Base-by-base conservation (phyloP, 2,797 vertebrate species). In the Cyprinodon diabolis region DNA sequence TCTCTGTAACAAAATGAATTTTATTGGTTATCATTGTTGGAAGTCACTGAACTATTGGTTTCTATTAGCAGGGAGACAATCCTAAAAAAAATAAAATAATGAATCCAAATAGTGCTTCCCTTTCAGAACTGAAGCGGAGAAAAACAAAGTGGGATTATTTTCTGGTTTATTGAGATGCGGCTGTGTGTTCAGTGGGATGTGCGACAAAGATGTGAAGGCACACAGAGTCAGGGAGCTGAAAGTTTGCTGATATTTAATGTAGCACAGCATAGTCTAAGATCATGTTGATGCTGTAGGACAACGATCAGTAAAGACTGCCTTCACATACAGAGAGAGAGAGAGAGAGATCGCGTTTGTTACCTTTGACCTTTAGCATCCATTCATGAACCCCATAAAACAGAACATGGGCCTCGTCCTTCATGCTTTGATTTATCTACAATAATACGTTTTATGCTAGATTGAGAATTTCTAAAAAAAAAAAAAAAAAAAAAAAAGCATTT, bases 221-320 rank as follows among this genome's bases (percentile, higher is more conserved):
- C 63, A 72, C 25, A 48, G 72, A 83, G 80, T 66, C 84, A 25
- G 60, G 75, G 74, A 77, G 75, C 77, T 88, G 78, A 88, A 82
- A 86, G 85, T 79, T 71, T 76, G 86, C 79, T 81, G 86, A 88
- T 82, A 75, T 91, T 89, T 90, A 91, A 87, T 88, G 81, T 82
- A 85, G 89, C 81, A 79, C 83, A 86, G 84, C 85, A 73, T 51
- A 74, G 81, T 86, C 84, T 81, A 75, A 84, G 79, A 74, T 84
- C 80, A 84, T 78, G 90, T 84, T 79, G 83, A 79, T 83, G 88
- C 84, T 89, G 86, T 72, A 75, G 80, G 76, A 82, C 85, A 81
- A 82, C 71, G 13, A 23, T 69, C 78, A 66, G 73, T 63, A 25
- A 57, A 77, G 74, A 76, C 69, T 21, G 69, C 68, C 66, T 25